Base-by-base conservation (phyloP, 2,888 invertebrate species). In the Ectemnius lituratus region DNA sequence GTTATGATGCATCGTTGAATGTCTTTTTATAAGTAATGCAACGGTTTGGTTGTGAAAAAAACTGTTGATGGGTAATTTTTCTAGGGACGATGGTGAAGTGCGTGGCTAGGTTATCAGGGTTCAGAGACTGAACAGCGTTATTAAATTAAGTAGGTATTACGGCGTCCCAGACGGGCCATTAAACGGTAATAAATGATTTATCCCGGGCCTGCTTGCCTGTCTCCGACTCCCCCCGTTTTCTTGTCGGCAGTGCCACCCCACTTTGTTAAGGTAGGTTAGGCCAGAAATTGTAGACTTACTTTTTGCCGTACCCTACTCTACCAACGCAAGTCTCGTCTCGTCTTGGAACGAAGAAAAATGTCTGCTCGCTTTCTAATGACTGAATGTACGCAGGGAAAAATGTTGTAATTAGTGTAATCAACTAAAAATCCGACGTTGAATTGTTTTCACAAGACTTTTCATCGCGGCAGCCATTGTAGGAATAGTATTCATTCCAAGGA, bases 181-280 rank as follows among this genome's bases (percentile, higher is more conserved):
- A 81, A 70, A 63, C 65, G 73, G 14, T 65, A 76, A 70, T 79
- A 67, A 81, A 81, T 62, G 79, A 78, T 78, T 78, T 78, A 81
- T 80, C 69, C 63, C 62, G 63, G 62, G 67, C 57, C 52, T 23
- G 59, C 57, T 61, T 52, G 47, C 14, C 47, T 37, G 37, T 16
- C 47, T 46, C 37, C 57, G 57, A 16, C 69, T 67, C 70, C 66
- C 69, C 56, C 69, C 60, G 69, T 73, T 78, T 80, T 67, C 78
- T 65, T 65, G 45, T 58, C 78, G 62, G 59, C 61, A 70, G 58
- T 61, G 70, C 68, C 62, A 59, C 73, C 67, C 73, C 47, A 66
- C 63, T 62, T 52, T 67, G 82, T 81, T 81, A 81, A 78, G 81
- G 81, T 80, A 82, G 81, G 81, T 81, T 81, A 82, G 82, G 82